Evolutionary conservation across 2,888 invertebrate species (phyloP).

Genomic region (Microctonus hyperodae): DNA sequence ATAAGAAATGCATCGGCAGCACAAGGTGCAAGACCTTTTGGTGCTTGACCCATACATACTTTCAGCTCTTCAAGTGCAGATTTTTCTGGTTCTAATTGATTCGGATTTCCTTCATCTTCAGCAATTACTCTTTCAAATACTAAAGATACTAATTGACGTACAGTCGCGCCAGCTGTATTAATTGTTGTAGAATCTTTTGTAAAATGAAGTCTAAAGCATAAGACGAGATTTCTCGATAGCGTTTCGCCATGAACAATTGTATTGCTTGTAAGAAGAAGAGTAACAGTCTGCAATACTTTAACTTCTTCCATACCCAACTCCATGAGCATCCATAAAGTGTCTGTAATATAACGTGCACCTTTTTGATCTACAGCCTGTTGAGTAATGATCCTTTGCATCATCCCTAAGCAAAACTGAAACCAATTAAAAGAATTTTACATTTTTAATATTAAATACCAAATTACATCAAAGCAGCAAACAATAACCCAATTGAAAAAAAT

Average conservation of each 20-base stretch:
- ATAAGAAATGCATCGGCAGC: slow-evolving; percentile 94
- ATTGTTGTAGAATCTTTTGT: slow-evolving; percentile 93
- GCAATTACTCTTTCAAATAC: slow-evolving; percentile 87
- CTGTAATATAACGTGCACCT: slow-evolving; percentile 91
- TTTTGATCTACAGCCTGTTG: slow-evolving; percentile 89
- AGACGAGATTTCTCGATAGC: slow-evolving; percentile 90
- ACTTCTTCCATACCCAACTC: slow-evolving; percentile 95
- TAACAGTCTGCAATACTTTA: slow-evolving; percentile 94
- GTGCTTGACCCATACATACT: slow-evolving; percentile 76
- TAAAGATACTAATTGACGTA: slow-evolving; percentile 91
- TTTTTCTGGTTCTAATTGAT: slow-evolving; percentile 55
- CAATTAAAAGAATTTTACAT: not conserved
- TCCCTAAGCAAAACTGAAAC: slow-evolving; percentile 87
- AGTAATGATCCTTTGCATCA: slow-evolving; percentile 93
- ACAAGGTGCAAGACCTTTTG: slow-evolving; percentile 84
- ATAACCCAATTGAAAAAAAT: no score
- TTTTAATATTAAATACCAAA: not conserved
- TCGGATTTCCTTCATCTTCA: slow-evolving; percentile 71
- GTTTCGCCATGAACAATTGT: slow-evolving; percentile 93
- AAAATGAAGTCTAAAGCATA: slow-evolving; percentile 96
- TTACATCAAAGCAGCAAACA: no score
- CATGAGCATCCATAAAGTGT: slow-evolving; percentile 92
- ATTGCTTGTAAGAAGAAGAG: slow-evolving; percentile 93
- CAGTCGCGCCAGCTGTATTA: slow-evolving; percentile 97
- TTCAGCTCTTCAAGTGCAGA: slow-evolving; percentile 82